phyloP scores from a whole-genome alignment of 2,113 vertebrate genomes.

The Phasianus colchicus region DNA sequence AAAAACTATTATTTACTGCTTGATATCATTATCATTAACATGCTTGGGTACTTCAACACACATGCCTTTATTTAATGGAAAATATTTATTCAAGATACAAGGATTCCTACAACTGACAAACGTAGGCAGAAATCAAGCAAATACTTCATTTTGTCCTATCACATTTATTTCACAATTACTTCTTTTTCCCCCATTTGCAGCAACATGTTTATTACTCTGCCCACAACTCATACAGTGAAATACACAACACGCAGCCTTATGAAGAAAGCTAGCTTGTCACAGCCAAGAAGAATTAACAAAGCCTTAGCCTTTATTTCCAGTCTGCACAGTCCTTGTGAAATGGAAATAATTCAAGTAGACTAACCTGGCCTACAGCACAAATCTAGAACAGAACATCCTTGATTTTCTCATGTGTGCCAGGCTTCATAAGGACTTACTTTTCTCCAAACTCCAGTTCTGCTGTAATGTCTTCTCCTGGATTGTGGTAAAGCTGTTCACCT shows the following conservation, averaged over 20 bases:
- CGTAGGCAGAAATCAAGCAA: neutral
- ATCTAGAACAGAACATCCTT: neutral
- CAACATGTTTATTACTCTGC: neutral
- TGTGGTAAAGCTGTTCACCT: neutral
- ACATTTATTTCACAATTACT: neutral
- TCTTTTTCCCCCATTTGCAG: neutral
- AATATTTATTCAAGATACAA: neutral
- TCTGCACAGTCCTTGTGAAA: neutral
- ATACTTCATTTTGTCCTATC: neutral
- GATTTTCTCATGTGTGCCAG: neutral
- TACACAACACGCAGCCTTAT: neutral
- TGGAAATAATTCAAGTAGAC: neutral
- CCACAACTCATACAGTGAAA: neutral
- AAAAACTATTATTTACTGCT: too few species aligned
- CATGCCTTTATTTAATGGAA: neutral
- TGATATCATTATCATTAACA: neutral
- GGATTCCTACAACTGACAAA: neutral
- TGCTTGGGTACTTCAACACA: neutral
- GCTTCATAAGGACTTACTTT: neutral
- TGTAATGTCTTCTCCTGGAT: neutral
- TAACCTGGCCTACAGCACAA: neutral
- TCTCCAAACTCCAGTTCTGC: neutral
- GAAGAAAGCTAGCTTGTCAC: neutral
- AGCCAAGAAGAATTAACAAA: neutral
- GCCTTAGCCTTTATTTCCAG: neutral